Conservation (phyloP, 2,888 invertebrate species). For the Listrodromus nycthemerus region DNA sequence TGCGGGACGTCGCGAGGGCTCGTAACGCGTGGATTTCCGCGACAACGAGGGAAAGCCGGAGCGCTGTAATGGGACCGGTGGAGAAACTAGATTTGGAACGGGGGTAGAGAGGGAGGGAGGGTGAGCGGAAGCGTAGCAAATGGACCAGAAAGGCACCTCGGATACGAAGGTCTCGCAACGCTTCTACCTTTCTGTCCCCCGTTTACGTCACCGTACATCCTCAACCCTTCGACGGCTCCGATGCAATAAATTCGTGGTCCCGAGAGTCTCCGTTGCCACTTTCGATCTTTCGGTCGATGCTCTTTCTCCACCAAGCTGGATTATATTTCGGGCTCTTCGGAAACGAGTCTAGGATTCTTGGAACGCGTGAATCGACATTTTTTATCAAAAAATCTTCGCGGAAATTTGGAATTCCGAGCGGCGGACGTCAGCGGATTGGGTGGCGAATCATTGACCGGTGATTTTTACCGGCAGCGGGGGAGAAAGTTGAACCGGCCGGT, state of each 20-base stretch:
- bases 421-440: too few species aligned
- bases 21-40: slow-evolving; percentile 60
- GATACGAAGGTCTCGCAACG: slow-evolving; percentile 33
- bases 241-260: slow-evolving; percentile 71
- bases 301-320: neutral
- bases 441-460: too few species aligned
- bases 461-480: too few species aligned
- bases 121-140: slow-evolving; percentile 71
- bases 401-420: too few species aligned
- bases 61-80: slow-evolving; percentile 7
- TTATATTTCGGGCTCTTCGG: neutral
- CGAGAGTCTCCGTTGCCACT: slow-evolving; percentile 35
- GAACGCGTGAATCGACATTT: neutral
- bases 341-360: neutral
- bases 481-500: too few species aligned
- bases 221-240: slow-evolving; percentile 70
- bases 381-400: too few species aligned
- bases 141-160: slow-evolving; percentile 74
- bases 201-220: slow-evolving; percentile 64
- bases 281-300: neutral
- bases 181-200: slow-evolving; percentile 65
- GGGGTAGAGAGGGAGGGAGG: neutral
- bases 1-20: slow-evolving; percentile 43
- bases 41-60: slow-evolving; percentile 35
- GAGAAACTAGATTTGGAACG: slow-evolving; percentile 56